Base-by-base conservation (phyloP, 2,888 invertebrate species). In the Zaprionus obscuricornis region DNA sequence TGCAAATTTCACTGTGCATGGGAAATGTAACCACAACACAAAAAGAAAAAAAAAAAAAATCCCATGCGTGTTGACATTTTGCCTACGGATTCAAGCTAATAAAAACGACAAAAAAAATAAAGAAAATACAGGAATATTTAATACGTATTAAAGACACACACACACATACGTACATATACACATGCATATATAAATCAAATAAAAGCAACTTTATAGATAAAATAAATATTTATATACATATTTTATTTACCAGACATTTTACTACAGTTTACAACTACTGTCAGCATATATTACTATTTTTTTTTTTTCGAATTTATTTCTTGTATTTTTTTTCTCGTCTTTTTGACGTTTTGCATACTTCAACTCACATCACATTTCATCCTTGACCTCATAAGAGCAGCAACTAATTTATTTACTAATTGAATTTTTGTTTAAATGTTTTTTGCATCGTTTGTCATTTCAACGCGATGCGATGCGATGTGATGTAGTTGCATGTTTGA, bases 341-440 rank as follows among this genome's bases (percentile, higher is more conserved):
- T 54, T 31, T 66, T 31, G 13, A 3, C 14, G 31, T 7, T 37
- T 29, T n/a, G 29, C 31, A 40, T 54, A 16, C 17, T 27, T 10
- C 18, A 8, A n/a, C n/a, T n/a, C n/a, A n/a, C n/a, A n/a, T 52
- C 18, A 10, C 10, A 26, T 13, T 57, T 31, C 14, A 68, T 34
- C 82, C 77, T 65, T 69, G 77, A 73, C 82, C 77, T 34, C 43
- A 29, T 51, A 51, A n/a, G n/a, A n/a, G n/a, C n/a, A n/a, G n/a
- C n/a, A n/a, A n/a, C n/a, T n/a, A n/a, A n/a, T n/a, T n/a, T n/a
- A n/a, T n/a, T n/a, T 66, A 69, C 51, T 62, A 62, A 69, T 74
- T 65, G 54, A 34, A 54, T 67, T 60, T 37, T 36, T 40, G 54
- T 37, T 16, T 18, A 10, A 27, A 11, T 47, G 10, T 7, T 20